Conservation (phyloP, 2,113 vertebrate genomes). For the Antennarius striatus region DNA sequence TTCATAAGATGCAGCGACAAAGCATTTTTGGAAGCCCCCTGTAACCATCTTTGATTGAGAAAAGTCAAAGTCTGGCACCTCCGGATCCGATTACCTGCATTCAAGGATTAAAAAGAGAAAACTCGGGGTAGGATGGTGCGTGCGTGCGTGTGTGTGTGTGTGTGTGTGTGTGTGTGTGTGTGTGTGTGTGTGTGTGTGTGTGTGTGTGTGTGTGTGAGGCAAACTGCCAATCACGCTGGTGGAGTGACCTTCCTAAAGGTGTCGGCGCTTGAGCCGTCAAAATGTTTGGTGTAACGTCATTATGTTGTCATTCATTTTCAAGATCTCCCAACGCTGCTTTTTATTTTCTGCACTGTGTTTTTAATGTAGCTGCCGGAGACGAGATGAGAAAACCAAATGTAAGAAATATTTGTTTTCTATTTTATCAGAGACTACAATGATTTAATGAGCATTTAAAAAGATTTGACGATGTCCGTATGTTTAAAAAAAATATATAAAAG, state of each 20-base stretch:
- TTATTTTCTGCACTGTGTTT: slow-evolving; percentile 36
- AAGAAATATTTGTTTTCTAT: slow-evolving; percentile 1
- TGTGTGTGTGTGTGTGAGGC: not conserved
- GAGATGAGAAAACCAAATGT: slow-evolving; percentile 1
- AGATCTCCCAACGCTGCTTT: slow-evolving; percentile 30
- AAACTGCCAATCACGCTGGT: slow-evolving; percentile 34
- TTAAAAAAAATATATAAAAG: not conserved
- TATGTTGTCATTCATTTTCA: slow-evolving; percentile 54
- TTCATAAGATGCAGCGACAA: slow-evolving; percentile 20
- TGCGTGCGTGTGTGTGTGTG: not conserved
- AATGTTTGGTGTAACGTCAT: slow-evolving; percentile 61
- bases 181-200: not conserved
- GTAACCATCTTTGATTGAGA: slow-evolving; percentile 27
- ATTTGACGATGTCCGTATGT: slow-evolving; percentile 21
- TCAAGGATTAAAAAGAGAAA: slow-evolving; percentile 41
- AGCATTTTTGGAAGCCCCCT: slow-evolving; percentile 26
- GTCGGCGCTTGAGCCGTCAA: slow-evolving; percentile 35
- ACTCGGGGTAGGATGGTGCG: slow-evolving; percentile 11
- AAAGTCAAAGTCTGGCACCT: slow-evolving; percentile 30
- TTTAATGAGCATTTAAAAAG: slow-evolving; percentile 14
- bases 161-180: slow-evolving; percentile 1
- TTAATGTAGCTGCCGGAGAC: slow-evolving; percentile 25
- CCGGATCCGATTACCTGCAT: slow-evolving; percentile 6
- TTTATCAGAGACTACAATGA: slow-evolving; percentile 4
- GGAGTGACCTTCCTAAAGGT: slow-evolving; percentile 38